Base-by-base conservation (phyloP, 2,797 vertebrate species). In the Miichthys miiuy region DNA sequence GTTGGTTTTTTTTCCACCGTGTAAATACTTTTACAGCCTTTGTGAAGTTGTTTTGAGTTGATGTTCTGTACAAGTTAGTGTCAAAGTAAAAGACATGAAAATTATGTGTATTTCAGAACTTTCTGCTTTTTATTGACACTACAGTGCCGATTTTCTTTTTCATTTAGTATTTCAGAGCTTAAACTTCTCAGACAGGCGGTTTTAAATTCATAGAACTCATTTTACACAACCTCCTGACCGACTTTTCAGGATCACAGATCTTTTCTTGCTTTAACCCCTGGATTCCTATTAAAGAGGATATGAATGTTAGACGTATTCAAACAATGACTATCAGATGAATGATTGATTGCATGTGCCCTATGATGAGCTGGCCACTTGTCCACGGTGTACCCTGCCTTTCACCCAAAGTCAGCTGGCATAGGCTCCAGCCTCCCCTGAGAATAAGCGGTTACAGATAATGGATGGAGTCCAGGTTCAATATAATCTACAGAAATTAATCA, bases 1-100 rank as follows among this genome's bases (percentile, higher is more conserved):
- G 96, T 93, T 54, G 13, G 8, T 82, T 96, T 89, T 86, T 86
- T 96, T 96, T 95, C 89, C 96, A 94, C 87, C 50, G 80, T 99
- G 97, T 98, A 98, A 97, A 99, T 97, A 98, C 93, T 97, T 96
- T 96, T 96, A 95, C 94, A 85, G 87, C 92, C 96, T 96, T 97
- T 97, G 97, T 97, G 97, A 97, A 94, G 94, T 97, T 94, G 93
- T 94, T 94, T 95, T 96, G 79, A 92, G 92, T 96, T 97, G 92
- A 93, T 95, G 95, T 95, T 96, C 93, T 96, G 94, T 96, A 95
- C 88, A 95, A 94, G 93, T 94, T 93, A 78, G 94, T 96, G 95
- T 96, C 95, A 84, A 95, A 92, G 94, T 95, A 96, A 96, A 94
- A 94, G 89, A 92, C 84, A 87, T 91, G 73, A 88, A 87, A 88